A percentile compares a stretch with the other conserved stretches of the same genome.
These are phyloP conservation scores for Mizuhopecten yessoensis DNA, from an alignment of 1,140 invertebrate species.

Conservation along the genomic window DNA sequence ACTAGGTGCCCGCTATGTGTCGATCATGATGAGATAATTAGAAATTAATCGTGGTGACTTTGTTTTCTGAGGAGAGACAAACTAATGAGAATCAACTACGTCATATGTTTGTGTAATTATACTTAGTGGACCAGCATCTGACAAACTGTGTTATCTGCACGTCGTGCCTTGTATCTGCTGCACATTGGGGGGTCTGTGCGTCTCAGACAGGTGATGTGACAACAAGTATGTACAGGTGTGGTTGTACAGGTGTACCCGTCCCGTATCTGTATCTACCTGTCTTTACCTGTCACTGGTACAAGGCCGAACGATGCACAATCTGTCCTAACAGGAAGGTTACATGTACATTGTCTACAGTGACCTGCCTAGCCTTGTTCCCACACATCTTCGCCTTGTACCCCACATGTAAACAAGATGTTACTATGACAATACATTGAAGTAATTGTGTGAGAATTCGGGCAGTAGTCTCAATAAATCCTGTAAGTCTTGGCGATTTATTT, in stretches of 20 bases:
- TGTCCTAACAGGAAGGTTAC: background rate
- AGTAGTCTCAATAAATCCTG: too few relatives aligned
- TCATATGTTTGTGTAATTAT: too few relatives aligned
- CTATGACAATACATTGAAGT: background rate
- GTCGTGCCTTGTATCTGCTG: background rate
- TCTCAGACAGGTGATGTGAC: slow-evolving; percentile 36
- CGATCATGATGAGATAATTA: too few relatives aligned
- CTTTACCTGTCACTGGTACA: background rate
- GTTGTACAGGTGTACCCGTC: slow-evolving; percentile 36
- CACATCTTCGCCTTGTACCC: background rate
- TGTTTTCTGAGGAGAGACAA: too few relatives aligned
- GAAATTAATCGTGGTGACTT: too few relatives aligned
- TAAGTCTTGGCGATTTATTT: too few relatives aligned
- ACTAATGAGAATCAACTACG: too few relatives aligned
- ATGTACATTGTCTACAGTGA: background rate
- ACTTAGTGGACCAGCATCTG: too few relatives aligned
- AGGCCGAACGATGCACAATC: background rate
- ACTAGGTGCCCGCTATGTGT: too few relatives aligned
- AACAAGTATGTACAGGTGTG: slow-evolving; percentile 32
- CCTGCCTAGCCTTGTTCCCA: background rate
- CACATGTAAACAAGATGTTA: background rate
- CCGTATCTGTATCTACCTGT: background rate
- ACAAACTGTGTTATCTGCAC: too few relatives aligned
- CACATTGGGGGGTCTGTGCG: background rate
- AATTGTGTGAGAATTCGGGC: background rate